A percentile compares a stretch with the other conserved stretches of the same genome.
Conservation (phyloP, 2,113 vertebrate genomes). For the Carassius auratus region DNA sequence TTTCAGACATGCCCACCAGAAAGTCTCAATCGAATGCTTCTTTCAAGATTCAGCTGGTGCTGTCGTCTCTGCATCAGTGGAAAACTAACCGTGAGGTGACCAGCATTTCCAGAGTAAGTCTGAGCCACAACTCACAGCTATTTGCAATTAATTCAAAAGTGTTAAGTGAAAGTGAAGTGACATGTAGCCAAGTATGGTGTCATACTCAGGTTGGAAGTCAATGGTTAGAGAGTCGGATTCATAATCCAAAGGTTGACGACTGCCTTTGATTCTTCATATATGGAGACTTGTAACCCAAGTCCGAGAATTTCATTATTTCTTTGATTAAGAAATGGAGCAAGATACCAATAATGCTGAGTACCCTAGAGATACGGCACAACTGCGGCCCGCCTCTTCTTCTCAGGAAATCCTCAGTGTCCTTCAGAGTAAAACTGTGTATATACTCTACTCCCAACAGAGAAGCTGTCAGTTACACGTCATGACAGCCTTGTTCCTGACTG, state of each 20-base stretch:
- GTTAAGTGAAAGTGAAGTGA: too few species aligned
- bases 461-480: not conserved
- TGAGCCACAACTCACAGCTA: not conserved
- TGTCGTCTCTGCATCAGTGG: too few species aligned
- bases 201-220: too few species aligned
- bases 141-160: not conserved
- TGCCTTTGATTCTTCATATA: too few species aligned
- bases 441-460: slow-evolving; percentile 10
- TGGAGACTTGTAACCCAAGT: too few species aligned
- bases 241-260: too few species aligned
- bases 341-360: not conserved
- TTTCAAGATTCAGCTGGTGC: too few species aligned
- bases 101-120: not conserved
- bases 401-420: slow-evolving; percentile 4
- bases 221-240: too few species aligned
- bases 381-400: not conserved
- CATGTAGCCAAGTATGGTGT: too few species aligned
- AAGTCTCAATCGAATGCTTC: not conserved
- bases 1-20: not conserved
- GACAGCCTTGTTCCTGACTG: slow-evolving; percentile 18
- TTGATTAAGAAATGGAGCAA: not conserved
- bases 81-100: not conserved
- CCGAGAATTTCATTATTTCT: not conserved
- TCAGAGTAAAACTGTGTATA: slow-evolving; percentile 22
- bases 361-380: too few species aligned